A percentile compares a stretch with the other conserved stretches of the same genome.
These are phyloP conservation scores for Gastrophryne carolinensis DNA, from an alignment of 2,797 vertebrate species.

Conservation along the genomic window DNA sequence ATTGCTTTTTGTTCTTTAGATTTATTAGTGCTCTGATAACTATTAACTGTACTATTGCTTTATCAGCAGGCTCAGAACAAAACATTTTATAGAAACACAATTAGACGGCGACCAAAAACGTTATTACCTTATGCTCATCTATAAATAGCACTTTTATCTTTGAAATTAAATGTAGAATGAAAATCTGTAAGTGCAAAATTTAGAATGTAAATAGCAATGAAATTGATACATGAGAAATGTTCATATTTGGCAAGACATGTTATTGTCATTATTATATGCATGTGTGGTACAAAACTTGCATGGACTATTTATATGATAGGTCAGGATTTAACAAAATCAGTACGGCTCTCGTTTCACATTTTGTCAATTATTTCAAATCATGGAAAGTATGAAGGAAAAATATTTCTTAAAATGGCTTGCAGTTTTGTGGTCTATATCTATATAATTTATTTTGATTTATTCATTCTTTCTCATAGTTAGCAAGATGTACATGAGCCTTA, in stretches of 20 bases:
- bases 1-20: conserved; percentile 3
- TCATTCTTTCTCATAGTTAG: neutral
- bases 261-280: neutral
- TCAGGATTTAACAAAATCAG: neutral
- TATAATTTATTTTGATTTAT: neutral
- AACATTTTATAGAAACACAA: neutral
- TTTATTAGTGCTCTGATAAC: conserved; percentile 21
- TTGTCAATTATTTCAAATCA: neutral
- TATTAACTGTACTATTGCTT: conserved; percentile 21
- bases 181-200: neutral
- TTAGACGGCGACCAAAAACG: conserved; percentile 5
- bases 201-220: neutral
- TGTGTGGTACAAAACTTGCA: neutral
- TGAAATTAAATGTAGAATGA: conserved; percentile 16
- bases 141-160: conserved; percentile 9
- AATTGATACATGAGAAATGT: neutral
- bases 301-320: neutral
- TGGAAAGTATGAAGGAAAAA: neutral
- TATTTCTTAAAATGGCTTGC: neutral
- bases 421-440: neutral
- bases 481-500: too few relatives aligned
- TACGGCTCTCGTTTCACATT: neutral
- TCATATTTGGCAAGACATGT: neutral
- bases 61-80: conserved; percentile 7
- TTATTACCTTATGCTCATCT: neutral